Percentiles rank a stretch among this genome's conserved stretches.
These are phyloP conservation scores for Thamnophis sirtalis DNA, from an alignment of 2,113 vertebrate species.

Conservation along the genomic window DNA sequence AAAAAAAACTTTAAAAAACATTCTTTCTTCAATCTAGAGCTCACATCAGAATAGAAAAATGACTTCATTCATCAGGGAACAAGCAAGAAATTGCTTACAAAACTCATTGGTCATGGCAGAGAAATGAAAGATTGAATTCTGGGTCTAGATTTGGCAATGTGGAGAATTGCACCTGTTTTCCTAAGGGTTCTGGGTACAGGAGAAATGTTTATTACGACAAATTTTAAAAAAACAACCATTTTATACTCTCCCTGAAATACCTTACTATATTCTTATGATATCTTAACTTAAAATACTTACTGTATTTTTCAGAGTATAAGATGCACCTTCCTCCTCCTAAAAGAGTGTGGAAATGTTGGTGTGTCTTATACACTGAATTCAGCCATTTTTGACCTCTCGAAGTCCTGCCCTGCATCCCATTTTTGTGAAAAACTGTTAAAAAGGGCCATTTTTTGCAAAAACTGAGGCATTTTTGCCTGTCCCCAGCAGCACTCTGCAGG, in stretches of 20 bases:
- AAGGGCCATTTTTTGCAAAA: too few relatives aligned
- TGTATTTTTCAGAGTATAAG: too few relatives aligned
- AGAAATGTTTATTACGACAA: not conserved
- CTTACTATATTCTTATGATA: not conserved
- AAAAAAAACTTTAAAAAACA: not conserved
- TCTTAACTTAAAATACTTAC: not conserved
- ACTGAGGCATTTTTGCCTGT: too few relatives aligned
- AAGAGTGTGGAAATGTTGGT: too few relatives aligned
- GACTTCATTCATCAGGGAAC: constrained; percentile 28
- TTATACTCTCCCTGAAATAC: not conserved
- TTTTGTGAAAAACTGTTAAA: too few relatives aligned
- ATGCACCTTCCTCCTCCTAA: too few relatives aligned
- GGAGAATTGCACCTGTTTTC: too few relatives aligned
- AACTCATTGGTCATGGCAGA: rapidly evolving
- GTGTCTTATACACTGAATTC: too few relatives aligned
- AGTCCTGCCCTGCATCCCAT: too few relatives aligned
- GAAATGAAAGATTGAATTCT: not conserved
- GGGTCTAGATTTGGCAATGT: not conserved
- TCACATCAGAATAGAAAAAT: constrained; percentile 28
- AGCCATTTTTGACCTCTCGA: too few relatives aligned
- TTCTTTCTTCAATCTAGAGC: constrained; percentile 11
- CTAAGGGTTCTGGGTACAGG: not conserved
- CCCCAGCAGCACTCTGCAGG: too few relatives aligned
- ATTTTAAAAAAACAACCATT: not conserved
- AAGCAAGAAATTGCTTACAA: constrained; percentile 36